Percentiles rank a stretch among this genome's conserved stretches.
phyloP scores from a whole-genome alignment of 2,797 vertebrate genomes.

The Sebastes trivittatus region DNA sequence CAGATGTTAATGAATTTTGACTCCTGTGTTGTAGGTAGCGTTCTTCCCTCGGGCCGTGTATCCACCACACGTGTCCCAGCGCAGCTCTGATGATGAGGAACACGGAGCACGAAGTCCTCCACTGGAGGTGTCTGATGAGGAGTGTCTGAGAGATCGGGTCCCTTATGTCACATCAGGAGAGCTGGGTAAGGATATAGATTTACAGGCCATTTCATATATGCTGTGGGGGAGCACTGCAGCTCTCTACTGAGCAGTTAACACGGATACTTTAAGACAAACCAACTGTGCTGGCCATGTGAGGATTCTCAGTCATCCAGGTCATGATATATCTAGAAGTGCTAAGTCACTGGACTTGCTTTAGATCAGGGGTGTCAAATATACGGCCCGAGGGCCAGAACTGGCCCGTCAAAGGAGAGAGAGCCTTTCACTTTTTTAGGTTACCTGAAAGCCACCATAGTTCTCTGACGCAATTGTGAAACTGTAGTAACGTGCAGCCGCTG shows the following conservation, averaged over 20 bases:
- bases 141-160: slow-evolving; percentile 86
- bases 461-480: too few relatives aligned
- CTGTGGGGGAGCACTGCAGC: neutral
- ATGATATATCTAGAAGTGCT: slow-evolving; percentile 5
- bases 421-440: too few relatives aligned
- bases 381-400: neutral
- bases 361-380: neutral
- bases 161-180: slow-evolving; percentile 87
- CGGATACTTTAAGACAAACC: slow-evolving; percentile 20
- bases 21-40: slow-evolving; percentile 79
- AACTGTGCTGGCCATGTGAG: neutral
- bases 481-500: too few relatives aligned
- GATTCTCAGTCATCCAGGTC: slow-evolving; percentile 11
- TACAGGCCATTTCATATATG: neutral
- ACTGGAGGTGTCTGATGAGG: slow-evolving; percentile 96
- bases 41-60: slow-evolving; percentile 87
- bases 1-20: neutral
- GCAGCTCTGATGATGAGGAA: slow-evolving; percentile 95
- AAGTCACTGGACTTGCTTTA: slow-evolving; percentile 6
- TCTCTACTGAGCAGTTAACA: slow-evolving; percentile 1
- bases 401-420: too few relatives aligned
- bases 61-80: slow-evolving; percentile 85
- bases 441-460: too few relatives aligned
- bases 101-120: slow-evolving; percentile 90
- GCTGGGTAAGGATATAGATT: slow-evolving; percentile 82